Conservation (phyloP, 2,113 vertebrate genomes). For the Pogonocichla stellata region DNA sequence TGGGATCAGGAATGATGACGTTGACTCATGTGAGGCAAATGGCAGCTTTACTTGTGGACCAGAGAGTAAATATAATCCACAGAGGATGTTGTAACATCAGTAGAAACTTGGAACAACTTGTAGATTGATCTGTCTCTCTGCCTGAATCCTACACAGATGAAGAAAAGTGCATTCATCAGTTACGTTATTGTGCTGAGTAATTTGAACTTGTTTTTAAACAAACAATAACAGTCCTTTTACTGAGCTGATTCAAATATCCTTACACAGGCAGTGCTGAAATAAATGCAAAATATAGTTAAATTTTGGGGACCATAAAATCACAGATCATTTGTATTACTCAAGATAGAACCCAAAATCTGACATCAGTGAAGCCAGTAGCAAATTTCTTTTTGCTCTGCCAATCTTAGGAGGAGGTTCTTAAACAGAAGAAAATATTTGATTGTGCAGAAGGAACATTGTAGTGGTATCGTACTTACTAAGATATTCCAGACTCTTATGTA, state of each 20-base stretch:
- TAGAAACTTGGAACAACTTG: neutral
- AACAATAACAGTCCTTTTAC: neutral
- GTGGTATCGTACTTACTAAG: neutral
- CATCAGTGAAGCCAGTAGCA: neutral
- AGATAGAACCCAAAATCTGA: neutral
- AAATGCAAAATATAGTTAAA: neutral
- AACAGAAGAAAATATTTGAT: neutral
- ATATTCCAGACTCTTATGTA: neutral
- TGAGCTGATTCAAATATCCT: neutral
- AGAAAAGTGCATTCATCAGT: neutral
- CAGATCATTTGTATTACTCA: neutral
- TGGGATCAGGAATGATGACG: neutral
- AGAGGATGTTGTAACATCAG: neutral
- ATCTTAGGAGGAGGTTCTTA: neutral
- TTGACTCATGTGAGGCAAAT: neutral
- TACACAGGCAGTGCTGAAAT: neutral
- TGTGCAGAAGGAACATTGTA: neutral
- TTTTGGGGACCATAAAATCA: neutral
- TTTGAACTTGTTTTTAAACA: neutral
- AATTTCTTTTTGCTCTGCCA: neutral
- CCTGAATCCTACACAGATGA: neutral
- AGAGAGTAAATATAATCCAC: neutral
- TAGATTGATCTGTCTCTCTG: neutral
- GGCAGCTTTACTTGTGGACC: neutral
- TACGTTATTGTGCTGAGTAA: accelerated